Evolutionary conservation across 2,797 vertebrate species (phyloP), one percentile per base, ranked within the genome.

Genomic region (Harpagifer antarcticus): DNA sequence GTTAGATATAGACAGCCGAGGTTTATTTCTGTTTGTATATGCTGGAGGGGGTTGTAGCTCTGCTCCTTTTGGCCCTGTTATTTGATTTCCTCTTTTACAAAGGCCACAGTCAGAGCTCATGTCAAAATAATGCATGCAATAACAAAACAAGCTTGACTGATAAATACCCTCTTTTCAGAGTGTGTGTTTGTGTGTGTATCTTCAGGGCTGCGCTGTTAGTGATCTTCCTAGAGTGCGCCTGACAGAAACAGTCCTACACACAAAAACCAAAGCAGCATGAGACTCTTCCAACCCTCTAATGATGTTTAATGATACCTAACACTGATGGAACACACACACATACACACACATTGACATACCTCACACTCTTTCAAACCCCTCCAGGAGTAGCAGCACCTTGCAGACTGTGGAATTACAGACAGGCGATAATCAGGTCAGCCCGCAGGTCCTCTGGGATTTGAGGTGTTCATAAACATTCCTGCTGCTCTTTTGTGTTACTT

Each of bases 351-450:
- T 9, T 37, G 33, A 37, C 33, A 37, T 37, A 37, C 33, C 33
- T 48, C 67, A 58, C 89, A 82, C 87, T 82, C 70, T 76, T 27
- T 81, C 76, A 82, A 86, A 83, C 73, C 87, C 90, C 91, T 89
- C 60, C 85, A 93, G 91, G 88, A 90, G 84, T 47, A 84, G 80
- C 91, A 92, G 88, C 91, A 93, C 91, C 92, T 93, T 93, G 90
- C 93, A 91, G 86, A 94, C 91, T 92, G 92, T 94, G 92, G 93
- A 94, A 95, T 95, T 95, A 94, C 91, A 94, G 89, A 78, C 92
- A 89, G 93, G 94, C 92, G 88, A 93, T 95, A 94, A 95, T 95
- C 94, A 94, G 94, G 95, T 94, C 94, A 94, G 88, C 93, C 92
- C 70, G 87, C 86, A 83, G 92, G 91, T 92, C 93, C 91, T 93